These are phyloP conservation scores for Symphodus melops DNA, from an alignment of 2,113 vertebrate genomes.

Conservation along the genomic window DNA sequence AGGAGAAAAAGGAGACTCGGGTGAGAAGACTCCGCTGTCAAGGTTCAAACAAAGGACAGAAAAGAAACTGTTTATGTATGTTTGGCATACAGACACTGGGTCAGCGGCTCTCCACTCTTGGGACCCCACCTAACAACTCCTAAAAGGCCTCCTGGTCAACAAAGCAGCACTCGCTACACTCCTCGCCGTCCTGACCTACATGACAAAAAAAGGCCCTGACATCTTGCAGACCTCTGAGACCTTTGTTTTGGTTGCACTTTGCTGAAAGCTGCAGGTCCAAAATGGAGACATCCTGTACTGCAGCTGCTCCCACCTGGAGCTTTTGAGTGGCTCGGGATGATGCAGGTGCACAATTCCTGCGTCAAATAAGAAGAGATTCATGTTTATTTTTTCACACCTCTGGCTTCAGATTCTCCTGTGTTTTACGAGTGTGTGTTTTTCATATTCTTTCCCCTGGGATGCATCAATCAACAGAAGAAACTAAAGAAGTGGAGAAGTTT, in stretches of 20 bases:
- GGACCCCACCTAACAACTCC: constrained; percentile 39
- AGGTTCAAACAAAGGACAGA: constrained; percentile 48
- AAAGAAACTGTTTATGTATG: constrained; percentile 1
- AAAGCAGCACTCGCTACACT: not conserved
- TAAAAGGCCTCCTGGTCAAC: constrained; percentile 30
- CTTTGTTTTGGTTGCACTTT: constrained; percentile 36
- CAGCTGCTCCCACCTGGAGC: constrained; percentile 44
- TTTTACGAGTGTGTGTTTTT: not conserved
- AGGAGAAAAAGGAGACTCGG: not conserved
- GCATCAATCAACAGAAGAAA: constrained; percentile 41
- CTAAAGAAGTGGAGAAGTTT: constrained; percentile 20
- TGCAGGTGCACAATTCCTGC: constrained; percentile 50
- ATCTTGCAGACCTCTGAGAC: constrained; percentile 17
- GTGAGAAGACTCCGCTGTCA: not conserved
- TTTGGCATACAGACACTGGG: constrained; percentile 45
- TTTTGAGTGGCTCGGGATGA: constrained; percentile 31
- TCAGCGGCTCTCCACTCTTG: constrained; percentile 39
- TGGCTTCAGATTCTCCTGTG: constrained; percentile 44
- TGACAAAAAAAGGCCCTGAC: constrained; percentile 27
- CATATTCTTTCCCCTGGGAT: constrained; percentile 44
- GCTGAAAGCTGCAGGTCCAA: constrained; percentile 63
- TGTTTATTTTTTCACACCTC: constrained; percentile 37
- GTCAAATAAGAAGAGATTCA: constrained; percentile 26
- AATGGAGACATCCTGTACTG: constrained; percentile 50
- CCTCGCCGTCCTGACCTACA: constrained; percentile 5